Evolutionary conservation across 2,797 vertebrate genomes (phyloP).

Genomic region (Crenuchus spilurus): DNA sequence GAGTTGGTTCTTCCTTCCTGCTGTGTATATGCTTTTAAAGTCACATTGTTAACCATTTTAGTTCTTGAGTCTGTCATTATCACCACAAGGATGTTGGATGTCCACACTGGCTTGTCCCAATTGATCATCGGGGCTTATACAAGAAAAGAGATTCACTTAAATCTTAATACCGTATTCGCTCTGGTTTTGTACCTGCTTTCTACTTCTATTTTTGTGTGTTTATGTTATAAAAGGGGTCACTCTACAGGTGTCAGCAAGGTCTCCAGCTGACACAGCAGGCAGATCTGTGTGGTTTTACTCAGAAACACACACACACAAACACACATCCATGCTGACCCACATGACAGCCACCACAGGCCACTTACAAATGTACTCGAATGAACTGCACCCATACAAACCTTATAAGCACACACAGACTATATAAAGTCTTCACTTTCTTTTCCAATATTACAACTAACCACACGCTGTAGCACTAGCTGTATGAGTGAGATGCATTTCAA

Average conservation of each 20-base stretch:
- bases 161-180: background rate
- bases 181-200: slow-evolving; percentile 31
- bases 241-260: slow-evolving; percentile 34
- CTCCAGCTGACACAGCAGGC: slow-evolving; percentile 28
- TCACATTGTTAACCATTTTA: no score
- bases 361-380: slow-evolving; percentile 3
- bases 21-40: no score
- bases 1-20: no score
- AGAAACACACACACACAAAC: slow-evolving; percentile 14
- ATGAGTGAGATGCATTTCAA: slow-evolving; percentile 15
- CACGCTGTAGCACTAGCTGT: background rate
- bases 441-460: slow-evolving; percentile 16
- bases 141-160: background rate
- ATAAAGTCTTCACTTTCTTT: background rate
- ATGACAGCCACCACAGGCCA: slow-evolving; percentile 6
- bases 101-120: no score
- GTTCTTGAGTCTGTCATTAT: no score
- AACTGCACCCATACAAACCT: background rate
- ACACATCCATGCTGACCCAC: slow-evolving; percentile 13
- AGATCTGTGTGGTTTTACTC: slow-evolving; percentile 46
- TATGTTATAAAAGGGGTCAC: background rate
- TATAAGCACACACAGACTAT: background rate
- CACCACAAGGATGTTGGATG: no score
- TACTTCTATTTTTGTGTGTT: slow-evolving; percentile 14
- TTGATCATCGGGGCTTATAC: background rate